Evolutionary conservation across 2,113 vertebrate genomes (phyloP).

Genomic region (Scalopus aquaticus): DNA sequence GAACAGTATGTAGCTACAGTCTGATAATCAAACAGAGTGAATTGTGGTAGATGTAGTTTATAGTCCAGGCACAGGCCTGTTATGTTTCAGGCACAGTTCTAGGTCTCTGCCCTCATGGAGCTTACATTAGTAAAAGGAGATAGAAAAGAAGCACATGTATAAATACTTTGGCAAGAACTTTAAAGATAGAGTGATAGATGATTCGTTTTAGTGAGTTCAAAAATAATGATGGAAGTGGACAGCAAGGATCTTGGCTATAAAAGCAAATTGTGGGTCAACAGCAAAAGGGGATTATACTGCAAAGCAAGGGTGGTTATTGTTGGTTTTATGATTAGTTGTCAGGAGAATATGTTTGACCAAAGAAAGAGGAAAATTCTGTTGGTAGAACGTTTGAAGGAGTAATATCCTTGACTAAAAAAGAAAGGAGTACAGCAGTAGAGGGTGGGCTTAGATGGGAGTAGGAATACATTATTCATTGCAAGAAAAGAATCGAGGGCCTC

Average conservation of each 20-base stretch:
- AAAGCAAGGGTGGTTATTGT: background rate
- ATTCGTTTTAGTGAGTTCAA: background rate
- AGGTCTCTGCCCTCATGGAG: background rate
- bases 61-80: background rate
- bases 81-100: background rate
- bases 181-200: background rate
- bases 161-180: background rate
- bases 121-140: background rate
- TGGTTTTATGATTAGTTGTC: background rate
- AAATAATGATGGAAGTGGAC: background rate
- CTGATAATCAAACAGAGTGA: background rate
- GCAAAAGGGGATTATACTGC: background rate
- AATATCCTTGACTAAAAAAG: background rate
- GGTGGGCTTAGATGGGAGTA: background rate
- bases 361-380: background rate
- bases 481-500: no score
- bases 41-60: background rate
- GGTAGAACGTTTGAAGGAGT: background rate
- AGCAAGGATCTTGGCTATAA: background rate
- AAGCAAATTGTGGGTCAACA: background rate
- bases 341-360: background rate
- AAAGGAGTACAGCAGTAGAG: background rate
- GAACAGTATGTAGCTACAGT: background rate
- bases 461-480: background rate
- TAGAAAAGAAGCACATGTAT: background rate